Base-by-base conservation (phyloP, 1,140 invertebrate genomes). In the Aethina tumida region DNA sequence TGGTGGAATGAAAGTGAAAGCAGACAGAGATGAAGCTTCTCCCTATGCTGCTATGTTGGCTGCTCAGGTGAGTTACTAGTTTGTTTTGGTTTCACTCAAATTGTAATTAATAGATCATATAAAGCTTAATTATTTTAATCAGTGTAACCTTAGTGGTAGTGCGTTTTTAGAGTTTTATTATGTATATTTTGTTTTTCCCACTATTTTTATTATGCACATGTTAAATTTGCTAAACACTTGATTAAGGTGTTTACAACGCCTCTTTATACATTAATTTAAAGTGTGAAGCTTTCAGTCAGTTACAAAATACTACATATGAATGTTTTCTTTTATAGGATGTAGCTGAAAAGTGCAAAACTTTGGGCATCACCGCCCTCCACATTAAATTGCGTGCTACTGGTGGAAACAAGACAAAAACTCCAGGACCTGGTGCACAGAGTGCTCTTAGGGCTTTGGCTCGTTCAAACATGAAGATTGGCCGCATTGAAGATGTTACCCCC, bases 31-130 rank as follows among this genome's bases (percentile, higher is more conserved):
- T 71, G 97, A 99, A 70, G 90, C 95, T 52, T 98, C 95, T 17
- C 97, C 97, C 9, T 99, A 99, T 60, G 97, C 96, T 62, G 96
- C 96, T 81, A 99, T 99, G 96, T 95, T 99, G 70, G 97, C 97
- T 60, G 95, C 96, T 48, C 96, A 99, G 73, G 85, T 88, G 68
- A 61, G 46, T 61, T 22, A 14, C 1, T 14, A 21, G 17, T 39
- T 32, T 9, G 26, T 26, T 30, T 2, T 43, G 22, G 10, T 31
- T 13, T 2, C 30, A 14, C 20, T 32, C 15, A 12, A 12, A 29
- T 13, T 14, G 7, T n/a, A n/a, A n/a, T n/a, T n/a, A n/a, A n/a
- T n/a, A n/a, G n/a, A n/a, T n/a, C n/a, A n/a, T n/a, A n/a, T n/a
- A n/a, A n/a, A n/a, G n/a, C n/a, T n/a, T n/a, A n/a, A n/a, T n/a